Base-by-base conservation (phyloP, 2,797 vertebrate species). In the Anolis apletophallus region DNA sequence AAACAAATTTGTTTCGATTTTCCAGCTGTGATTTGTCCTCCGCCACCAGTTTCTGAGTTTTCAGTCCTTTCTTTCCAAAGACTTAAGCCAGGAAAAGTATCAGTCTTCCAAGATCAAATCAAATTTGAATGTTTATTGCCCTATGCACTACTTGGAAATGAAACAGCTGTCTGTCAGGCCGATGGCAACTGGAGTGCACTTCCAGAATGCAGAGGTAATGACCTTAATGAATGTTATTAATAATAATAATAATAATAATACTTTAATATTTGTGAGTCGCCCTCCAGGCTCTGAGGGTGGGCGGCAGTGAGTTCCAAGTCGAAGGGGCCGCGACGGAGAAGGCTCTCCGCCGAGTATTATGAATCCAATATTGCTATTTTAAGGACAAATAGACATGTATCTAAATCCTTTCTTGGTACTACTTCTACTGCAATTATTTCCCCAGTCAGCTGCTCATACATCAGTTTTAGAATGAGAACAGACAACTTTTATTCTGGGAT, bases 191-290 rank as follows among this genome's bases (percentile, higher is more conserved):
- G 97, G 95, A 97, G 97, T 5, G 90, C 90, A 61, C 89, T 97
- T 21, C 98, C 98, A 0, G 95, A 95, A 89, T 99, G 98, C 93
- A 96, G 59, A 85, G 94, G 98, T 98, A 91, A 93, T 94, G 89
- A 36, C 50, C 36, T 40, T 64, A 10, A 64, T 64, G 61, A 29
- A 12, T 64, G 26, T 26, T 61, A 21, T n/a, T n/a, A n/a, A n/a
- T n/a, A n/a, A n/a, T n/a, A n/a, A n/a, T n/a, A n/a, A n/a, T n/a
- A n/a, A n/a, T n/a, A n/a, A n/a, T n/a, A n/a, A n/a, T n/a, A n/a
- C n/a, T n/a, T n/a, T n/a, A n/a, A n/a, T n/a, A n/a, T n/a, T n/a
- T n/a, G n/a, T n/a, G n/a, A n/a, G n/a, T n/a, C n/a, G n/a, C n/a
- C n/a, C n/a, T n/a, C n/a, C n/a, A n/a, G n/a, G n/a, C n/a, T n/a